Conservation (phyloP, 2,113 vertebrate species). For the Camarhynchus parvulus region DNA sequence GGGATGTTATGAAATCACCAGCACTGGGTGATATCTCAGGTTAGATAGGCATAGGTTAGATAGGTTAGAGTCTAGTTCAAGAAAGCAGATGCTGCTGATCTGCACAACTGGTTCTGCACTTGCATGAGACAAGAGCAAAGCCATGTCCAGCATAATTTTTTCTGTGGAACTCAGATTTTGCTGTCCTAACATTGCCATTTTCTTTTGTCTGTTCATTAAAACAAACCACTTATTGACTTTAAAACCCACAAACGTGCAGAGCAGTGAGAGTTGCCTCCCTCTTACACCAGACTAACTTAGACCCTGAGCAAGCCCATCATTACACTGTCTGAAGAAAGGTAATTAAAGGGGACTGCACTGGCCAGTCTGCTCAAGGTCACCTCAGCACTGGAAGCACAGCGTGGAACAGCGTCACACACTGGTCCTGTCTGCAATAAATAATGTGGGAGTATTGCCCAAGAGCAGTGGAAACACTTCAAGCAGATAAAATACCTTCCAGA, state of each 20-base stretch:
- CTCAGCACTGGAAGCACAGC: neutral
- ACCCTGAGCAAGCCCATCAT: neutral
- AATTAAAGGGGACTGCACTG: accelerated
- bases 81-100: neutral
- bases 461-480: neutral
- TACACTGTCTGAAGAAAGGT: accelerated
- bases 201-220: neutral
- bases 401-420: neutral
- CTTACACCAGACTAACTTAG: neutral
- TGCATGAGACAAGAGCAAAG: neutral
- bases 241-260: neutral
- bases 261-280: neutral
- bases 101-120: neutral
- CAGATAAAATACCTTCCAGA: neutral
- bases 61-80: neutral
- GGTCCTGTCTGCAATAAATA: neutral
- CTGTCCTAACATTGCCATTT: neutral
- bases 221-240: neutral
- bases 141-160: neutral
- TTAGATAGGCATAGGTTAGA: neutral
- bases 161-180: neutral
- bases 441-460: neutral
- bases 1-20: neutral
- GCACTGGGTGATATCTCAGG: neutral
- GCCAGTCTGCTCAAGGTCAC: neutral